phyloP scores from a whole-genome alignment of 2,888 invertebrate species.

The Aplocera efformata region DNA sequence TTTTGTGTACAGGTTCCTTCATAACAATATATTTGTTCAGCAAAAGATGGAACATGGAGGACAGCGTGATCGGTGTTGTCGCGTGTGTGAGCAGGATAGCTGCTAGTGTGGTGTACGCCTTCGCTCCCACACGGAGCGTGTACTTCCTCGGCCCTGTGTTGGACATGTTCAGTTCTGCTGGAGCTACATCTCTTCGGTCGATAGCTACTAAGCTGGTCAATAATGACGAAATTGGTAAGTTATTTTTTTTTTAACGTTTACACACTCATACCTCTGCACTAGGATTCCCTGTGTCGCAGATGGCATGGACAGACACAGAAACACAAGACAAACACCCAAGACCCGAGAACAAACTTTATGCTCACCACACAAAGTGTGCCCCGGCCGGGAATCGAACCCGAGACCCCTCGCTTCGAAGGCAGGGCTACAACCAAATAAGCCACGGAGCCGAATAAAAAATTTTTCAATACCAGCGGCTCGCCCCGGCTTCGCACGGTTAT shows the following conservation, averaged over 20 bases:
- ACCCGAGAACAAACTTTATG: too few species aligned
- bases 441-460: too few species aligned
- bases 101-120: conserved; percentile 72
- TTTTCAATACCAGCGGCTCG: too few species aligned
- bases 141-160: conserved; percentile 77
- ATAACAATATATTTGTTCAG: conserved; percentile 76
- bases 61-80: conserved; percentile 71
- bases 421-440: too few species aligned
- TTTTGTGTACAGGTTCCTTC: conserved; percentile 65
- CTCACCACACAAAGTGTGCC: too few species aligned
- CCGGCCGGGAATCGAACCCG: too few species aligned
- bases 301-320: too few species aligned
- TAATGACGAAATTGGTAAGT: conserved; percentile 78
- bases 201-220: conserved; percentile 80
- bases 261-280: too few species aligned
- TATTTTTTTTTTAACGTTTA: neutral
- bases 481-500: too few species aligned
- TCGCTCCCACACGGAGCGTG: conserved; percentile 65
- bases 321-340: too few species aligned
- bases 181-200: conserved; percentile 78
- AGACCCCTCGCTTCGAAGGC: too few species aligned
- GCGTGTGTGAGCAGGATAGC: conserved; percentile 77
- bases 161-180: conserved; percentile 80
- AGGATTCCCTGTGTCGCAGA: too few species aligned
- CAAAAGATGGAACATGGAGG: conserved; percentile 72